These are phyloP conservation scores for Ophthalmolycus amberensis DNA, from an alignment of 2,113 vertebrate species.

Conservation along the genomic window DNA sequence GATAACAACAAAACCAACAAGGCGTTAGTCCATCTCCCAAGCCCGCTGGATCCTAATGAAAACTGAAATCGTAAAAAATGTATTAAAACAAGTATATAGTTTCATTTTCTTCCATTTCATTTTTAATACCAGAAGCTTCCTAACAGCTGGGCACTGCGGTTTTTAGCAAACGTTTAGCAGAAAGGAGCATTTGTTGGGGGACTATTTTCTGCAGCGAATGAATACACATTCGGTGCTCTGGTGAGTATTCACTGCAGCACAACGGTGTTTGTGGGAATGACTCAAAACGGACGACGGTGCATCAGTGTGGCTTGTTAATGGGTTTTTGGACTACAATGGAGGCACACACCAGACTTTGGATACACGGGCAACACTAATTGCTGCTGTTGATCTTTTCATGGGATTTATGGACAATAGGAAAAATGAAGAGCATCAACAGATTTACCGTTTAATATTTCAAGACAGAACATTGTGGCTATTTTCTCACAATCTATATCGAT, in stretches of 20 bases:
- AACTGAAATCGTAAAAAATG: not conserved
- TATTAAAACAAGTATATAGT: not conserved
- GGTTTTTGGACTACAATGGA: slow-evolving; percentile 11
- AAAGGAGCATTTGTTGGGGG: slow-evolving; percentile 20
- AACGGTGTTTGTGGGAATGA: slow-evolving; percentile 1
- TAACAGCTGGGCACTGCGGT: not conserved
- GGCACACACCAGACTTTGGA: not conserved
- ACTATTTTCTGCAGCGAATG: not conserved
- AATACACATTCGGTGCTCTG: slow-evolving; percentile 2
- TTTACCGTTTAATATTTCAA: slow-evolving; percentile 3
- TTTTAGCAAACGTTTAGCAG: not conserved
- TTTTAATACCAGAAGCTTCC: not conserved
- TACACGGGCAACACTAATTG: not conserved
- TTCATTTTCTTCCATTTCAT: not conserved
- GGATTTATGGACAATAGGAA: slow-evolving; percentile 10
- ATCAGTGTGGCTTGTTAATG: slow-evolving; percentile 18
- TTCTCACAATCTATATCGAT: slow-evolving; percentile 6
- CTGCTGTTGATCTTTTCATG: slow-evolving; percentile 1
- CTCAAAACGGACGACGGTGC: slow-evolving; percentile 16
- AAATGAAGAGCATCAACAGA: not conserved
- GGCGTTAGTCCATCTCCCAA: not conserved
- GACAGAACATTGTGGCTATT: not conserved
- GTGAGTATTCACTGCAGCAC: slow-evolving; percentile 21
- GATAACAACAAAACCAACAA: not conserved
- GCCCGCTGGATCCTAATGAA: not conserved